A percentile compares a stretch with the other conserved stretches of the same genome.
Conservation (phyloP, 2,797 vertebrate species). For the Lagothrix lagotricha region DNA sequence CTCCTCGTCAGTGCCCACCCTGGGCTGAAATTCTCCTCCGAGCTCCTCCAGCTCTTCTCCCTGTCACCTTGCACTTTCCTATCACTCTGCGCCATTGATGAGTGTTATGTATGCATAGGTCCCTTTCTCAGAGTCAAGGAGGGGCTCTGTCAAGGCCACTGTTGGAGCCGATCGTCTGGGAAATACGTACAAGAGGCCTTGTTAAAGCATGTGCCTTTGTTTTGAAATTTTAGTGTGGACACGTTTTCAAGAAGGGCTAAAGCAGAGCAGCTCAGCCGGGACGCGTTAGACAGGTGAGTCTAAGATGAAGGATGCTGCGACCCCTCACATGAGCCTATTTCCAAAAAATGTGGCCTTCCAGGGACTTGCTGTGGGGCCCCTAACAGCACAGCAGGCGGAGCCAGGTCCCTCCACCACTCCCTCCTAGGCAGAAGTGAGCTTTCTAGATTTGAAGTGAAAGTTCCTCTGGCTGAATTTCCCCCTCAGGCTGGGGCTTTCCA, state of each 20-base stretch:
- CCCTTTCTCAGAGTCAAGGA: background rate
- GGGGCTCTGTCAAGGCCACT: background rate
- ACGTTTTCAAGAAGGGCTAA: background rate
- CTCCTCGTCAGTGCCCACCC: background rate
- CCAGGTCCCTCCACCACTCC: background rate
- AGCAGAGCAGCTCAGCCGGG: background rate
- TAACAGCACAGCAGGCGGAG: background rate
- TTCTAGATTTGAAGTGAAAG: background rate
- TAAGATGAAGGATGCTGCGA: background rate
- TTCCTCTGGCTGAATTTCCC: background rate
- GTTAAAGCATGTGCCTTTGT: background rate
- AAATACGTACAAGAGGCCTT: accelerated
- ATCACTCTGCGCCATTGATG: too few species aligned
- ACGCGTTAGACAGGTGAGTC: too few species aligned
- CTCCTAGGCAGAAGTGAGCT: background rate
- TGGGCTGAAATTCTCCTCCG: background rate
- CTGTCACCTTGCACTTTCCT: background rate
- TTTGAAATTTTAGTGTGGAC: background rate
- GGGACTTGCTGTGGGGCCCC: background rate
- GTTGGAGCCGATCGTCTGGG: background rate
- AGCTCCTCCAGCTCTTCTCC: background rate
- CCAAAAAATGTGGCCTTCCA: background rate
- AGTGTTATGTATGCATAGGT: background rate
- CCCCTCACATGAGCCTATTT: background rate
- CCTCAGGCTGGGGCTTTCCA: background rate